Evolutionary conservation across 2,113 vertebrate genomes (phyloP).

Genomic region (Vireo altiloquus): DNA sequence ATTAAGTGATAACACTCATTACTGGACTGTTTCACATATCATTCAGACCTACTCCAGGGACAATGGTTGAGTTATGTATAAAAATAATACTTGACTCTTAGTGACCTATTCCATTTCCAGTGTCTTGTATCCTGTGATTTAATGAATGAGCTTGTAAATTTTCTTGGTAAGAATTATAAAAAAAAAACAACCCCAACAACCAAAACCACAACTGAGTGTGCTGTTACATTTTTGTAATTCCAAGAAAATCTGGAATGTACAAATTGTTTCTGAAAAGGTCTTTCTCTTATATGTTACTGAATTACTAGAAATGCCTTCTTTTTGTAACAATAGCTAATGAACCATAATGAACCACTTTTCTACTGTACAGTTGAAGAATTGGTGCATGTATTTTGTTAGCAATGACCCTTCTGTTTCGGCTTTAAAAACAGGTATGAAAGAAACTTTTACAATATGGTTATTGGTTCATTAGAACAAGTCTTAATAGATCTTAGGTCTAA

Average conservation of each 20-base stretch:
- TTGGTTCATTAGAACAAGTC: not conserved
- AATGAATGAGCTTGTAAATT: not conserved
- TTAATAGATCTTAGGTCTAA: not conserved
- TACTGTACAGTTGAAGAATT: not conserved
- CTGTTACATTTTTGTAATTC: not conserved
- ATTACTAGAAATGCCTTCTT: not conserved
- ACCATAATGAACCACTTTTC: not conserved
- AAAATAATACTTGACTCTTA: not conserved
- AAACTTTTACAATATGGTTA: not conserved
- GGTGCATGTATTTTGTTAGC: not conserved
- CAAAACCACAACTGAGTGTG: not conserved
- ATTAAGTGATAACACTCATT: conserved; percentile 35
- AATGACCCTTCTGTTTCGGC: not conserved
- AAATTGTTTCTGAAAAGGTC: not conserved
- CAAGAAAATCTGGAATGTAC: not conserved
- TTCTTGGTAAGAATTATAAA: not conserved
- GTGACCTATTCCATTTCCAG: not conserved
- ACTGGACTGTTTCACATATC: conserved; percentile 10
- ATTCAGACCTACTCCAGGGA: conserved; percentile 5
- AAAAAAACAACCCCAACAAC: not conserved
- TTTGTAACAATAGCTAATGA: not conserved
- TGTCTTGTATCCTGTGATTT: not conserved
- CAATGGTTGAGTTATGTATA: not conserved
- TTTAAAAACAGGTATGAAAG: not conserved
- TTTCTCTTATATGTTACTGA: not conserved